These are phyloP conservation scores for Ischnura elegans DNA, from an alignment of 2,888 invertebrate species.

Conservation along the genomic window DNA sequence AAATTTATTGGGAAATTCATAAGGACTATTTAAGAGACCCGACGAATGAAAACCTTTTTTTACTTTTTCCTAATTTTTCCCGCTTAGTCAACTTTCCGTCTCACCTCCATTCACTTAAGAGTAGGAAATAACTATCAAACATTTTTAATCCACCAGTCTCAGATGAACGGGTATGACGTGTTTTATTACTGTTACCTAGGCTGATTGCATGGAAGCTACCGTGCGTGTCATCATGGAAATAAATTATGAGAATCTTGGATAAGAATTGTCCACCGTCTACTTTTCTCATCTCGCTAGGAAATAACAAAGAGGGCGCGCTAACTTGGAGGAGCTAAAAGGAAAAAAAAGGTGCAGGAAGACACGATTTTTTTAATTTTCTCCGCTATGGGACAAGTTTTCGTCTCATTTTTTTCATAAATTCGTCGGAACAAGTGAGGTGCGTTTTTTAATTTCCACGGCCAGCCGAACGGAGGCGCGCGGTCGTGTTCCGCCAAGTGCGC, in stretches of 20 bases:
- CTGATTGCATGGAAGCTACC: too few species aligned
- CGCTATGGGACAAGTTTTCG: not conserved
- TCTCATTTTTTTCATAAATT: conserved; percentile 32
- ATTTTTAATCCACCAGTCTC: not conserved
- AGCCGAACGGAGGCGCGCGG: not conserved
- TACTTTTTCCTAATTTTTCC: too few species aligned
- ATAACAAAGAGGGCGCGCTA: not conserved
- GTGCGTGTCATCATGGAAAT: too few species aligned
- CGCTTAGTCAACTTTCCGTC: too few species aligned
- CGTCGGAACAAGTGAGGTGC: conserved; percentile 38
- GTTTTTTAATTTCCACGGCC: conserved; percentile 51
- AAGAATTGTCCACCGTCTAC: not conserved
- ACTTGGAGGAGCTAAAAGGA: not conserved
- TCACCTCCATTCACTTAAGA: too few species aligned
- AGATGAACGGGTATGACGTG: not conserved
- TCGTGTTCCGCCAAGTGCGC: not conserved
- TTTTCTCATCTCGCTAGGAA: not conserved
- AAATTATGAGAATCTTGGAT: not conserved
- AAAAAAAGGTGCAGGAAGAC: not conserved
- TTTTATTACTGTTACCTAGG: not conserved
- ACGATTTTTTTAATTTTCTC: not conserved
- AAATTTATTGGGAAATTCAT: too few species aligned
- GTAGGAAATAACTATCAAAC: too few species aligned
- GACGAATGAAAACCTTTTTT: too few species aligned
- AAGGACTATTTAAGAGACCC: too few species aligned